Evolutionary conservation across 1,140 invertebrate genomes (phyloP), one percentile per base, ranked within the genome.

Genomic region (Meteorus sp.): DNA sequence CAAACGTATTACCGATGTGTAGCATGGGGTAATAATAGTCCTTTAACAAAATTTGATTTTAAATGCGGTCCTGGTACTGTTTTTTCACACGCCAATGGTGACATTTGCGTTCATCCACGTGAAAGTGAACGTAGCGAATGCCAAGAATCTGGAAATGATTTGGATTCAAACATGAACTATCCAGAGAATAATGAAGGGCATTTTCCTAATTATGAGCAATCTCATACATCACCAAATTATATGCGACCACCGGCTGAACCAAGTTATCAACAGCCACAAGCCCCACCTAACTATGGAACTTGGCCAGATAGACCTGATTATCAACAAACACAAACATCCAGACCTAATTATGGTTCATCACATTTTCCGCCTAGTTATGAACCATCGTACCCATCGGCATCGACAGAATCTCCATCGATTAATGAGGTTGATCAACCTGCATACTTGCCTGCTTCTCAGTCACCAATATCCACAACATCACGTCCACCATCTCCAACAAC

Each of bases 51-150:
- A 1, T 85, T 86, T 56, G 80, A 83, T 76, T 90, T 89, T 69
- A 82, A 86, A 73, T 91, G 89, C 69, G 85, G 83, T 1, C 79
- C 82, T 39, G 88, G 87, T 23, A 90, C 88, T 2, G 85, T 90
- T 6, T 91, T 85, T 59, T 89, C 90, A 66, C 81, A 84, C 11
- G 76, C 81, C 1, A 82, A 78, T n/a, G 78, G 78, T 33, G 81
- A 84, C 60, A 78, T 84, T 53, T 91, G 88, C 68, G 89, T 88
- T 59, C 83, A 88, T 74, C 84, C 88, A 3, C 78, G 80, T 54
- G 84, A 81, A n/a, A 86, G 84, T 60, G 84, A 78, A 53, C 77
- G 85, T 20, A 54, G 72, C 15, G 83, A 86, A 66, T 88, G 86
- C 64, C 76, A 22, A 17, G 53, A 63, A 44, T 43, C 41, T 19